Percentiles rank a stretch among this genome's conserved stretches.
Conservation (phyloP, 2,888 invertebrate species). For the Rhimphoctona megacephalus region DNA sequence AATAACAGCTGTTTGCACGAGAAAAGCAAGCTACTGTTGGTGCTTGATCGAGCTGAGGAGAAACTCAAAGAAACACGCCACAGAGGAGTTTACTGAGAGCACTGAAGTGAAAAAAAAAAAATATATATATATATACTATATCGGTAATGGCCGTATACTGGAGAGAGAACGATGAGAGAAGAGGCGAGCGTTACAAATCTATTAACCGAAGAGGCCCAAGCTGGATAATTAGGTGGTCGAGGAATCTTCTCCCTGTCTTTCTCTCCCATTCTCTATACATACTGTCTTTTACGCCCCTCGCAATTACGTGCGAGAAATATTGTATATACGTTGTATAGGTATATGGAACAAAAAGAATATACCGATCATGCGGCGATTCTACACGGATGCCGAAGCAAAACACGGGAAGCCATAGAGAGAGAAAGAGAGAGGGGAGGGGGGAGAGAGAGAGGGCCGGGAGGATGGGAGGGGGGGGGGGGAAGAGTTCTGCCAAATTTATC, state of each 20-base stretch:
- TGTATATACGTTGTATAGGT: slow-evolving; percentile 35
- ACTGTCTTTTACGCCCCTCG: slow-evolving; percentile 46
- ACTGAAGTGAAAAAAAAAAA: background rate
- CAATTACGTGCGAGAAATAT: slow-evolving; percentile 67
- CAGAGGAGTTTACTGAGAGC: slow-evolving; percentile 26
- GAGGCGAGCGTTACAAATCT: slow-evolving; percentile 63
- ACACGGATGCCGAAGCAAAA: slow-evolving; percentile 32
- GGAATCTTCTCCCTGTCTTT: slow-evolving; percentile 9
- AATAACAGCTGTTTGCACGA: slow-evolving; percentile 60
- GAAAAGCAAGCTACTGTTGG: slow-evolving; percentile 22
- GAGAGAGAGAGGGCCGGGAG: background rate
- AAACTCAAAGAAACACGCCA: slow-evolving; percentile 57
- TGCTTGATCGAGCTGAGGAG: slow-evolving; percentile 40
- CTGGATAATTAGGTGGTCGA: slow-evolving; percentile 61
- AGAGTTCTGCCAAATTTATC: slow-evolving; percentile 58
- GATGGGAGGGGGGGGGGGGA: background rate
- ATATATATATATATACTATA: slow-evolving; percentile 16
- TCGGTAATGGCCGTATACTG: slow-evolving; percentile 44
- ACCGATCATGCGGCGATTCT: slow-evolving; percentile 32
- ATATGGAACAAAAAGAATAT: slow-evolving; percentile 12
- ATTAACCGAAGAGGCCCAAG: slow-evolving; percentile 56
- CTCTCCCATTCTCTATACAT: slow-evolving; percentile 35
- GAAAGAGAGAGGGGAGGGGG: background rate
- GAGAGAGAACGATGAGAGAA: slow-evolving; percentile 41
- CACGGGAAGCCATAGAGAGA: slow-evolving; percentile 26